Evolutionary conservation across 2,113 vertebrate genomes (phyloP).

Genomic region (Clinocottus analis): DNA sequence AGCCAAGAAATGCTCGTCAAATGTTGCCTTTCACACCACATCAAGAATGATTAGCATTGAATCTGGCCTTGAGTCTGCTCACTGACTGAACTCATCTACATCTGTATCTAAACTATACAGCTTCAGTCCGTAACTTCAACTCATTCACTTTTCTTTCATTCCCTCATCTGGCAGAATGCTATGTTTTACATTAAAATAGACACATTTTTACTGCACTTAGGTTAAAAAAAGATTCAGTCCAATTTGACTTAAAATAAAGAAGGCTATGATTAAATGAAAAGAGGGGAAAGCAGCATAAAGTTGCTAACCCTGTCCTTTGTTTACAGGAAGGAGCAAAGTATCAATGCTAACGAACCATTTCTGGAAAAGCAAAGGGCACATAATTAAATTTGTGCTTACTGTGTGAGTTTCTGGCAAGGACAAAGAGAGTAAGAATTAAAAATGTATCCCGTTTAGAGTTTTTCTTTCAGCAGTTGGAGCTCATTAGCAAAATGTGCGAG

Average conservation of each 20-base stretch:
- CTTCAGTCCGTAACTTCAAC: conserved; percentile 2
- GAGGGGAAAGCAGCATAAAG: neutral
- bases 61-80: conserved; percentile 5
- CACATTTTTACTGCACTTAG: neutral
- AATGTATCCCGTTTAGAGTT: neutral
- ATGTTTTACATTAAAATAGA: neutral
- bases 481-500: conserved; percentile 47
- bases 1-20: conserved; percentile 14
- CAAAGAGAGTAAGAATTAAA: conserved; percentile 16
- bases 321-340: conserved; percentile 2
- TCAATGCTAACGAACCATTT: conserved; percentile 19
- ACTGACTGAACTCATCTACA: neutral
- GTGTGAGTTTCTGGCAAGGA: conserved; percentile 30
- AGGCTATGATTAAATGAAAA: conserved; percentile 23
- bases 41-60: conserved; percentile 15
- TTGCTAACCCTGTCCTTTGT: conserved; percentile 13
- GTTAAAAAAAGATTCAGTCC: conserved; percentile 2
- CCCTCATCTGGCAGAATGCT: neutral
- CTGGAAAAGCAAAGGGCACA: neutral
- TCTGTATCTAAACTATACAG: conserved; percentile 14
- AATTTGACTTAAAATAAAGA: neutral
- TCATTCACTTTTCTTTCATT: neutral
- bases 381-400: conserved; percentile 23
- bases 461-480: conserved; percentile 38
- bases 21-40: conserved; percentile 25